Conservation (phyloP, 2,797 vertebrate species). For the Phylloscopus collybita region DNA sequence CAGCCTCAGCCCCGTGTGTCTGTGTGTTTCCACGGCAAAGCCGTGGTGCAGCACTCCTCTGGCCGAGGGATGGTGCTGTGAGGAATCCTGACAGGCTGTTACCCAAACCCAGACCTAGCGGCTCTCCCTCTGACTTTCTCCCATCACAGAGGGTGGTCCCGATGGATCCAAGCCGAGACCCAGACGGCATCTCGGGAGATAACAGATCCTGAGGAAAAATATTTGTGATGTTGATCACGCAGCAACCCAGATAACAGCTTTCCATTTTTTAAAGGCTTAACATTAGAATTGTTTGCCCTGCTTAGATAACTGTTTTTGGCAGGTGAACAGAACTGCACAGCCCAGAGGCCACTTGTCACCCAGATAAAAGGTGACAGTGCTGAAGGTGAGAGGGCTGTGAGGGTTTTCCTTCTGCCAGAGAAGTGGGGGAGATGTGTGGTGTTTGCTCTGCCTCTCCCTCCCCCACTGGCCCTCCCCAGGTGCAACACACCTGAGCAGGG, state of each 20-base stretch:
- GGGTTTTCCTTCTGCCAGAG: background rate
- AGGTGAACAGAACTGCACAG: background rate
- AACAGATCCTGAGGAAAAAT: conserved; percentile 68
- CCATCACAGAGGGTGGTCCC: conserved; percentile 58
- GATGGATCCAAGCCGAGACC: conserved; percentile 61
- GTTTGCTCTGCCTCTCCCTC: background rate
- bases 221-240: conserved; percentile 66
- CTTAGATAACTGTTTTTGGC: background rate
- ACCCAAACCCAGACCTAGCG: background rate
- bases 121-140: background rate
- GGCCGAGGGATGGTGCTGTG: background rate
- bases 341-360: background rate
- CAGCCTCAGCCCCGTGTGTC: rapidly evolving
- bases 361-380: background rate
- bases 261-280: background rate
- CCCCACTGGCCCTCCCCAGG: rapidly evolving
- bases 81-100: background rate
- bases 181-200: conserved; percentile 32
- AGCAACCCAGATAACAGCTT: conserved; percentile 64
- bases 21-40: background rate
- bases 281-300: background rate
- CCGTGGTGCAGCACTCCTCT: background rate
- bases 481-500: background rate
- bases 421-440: rapidly evolving
- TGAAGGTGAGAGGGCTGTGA: background rate